phyloP scores from a whole-genome alignment of 2,888 invertebrate genomes.

The Polymixis lichenea region DNA sequence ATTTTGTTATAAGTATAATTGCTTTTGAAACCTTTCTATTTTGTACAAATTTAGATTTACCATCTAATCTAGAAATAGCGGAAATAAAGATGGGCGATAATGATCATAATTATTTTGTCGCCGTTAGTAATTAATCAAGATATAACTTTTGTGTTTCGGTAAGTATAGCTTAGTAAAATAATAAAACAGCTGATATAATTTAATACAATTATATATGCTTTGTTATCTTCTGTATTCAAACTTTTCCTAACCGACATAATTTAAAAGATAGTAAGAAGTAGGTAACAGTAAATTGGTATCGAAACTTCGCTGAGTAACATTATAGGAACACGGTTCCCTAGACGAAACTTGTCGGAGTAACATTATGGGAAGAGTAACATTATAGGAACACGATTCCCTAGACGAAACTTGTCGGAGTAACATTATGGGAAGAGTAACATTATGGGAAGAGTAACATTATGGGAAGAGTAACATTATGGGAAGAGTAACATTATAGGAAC shows the following conservation, averaged over 20 bases:
- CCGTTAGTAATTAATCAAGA: slow-evolving; percentile 23
- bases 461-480: too few species aligned
- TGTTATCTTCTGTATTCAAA: background rate
- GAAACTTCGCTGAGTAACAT: too few species aligned
- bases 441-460: too few species aligned
- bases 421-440: too few species aligned
- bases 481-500: too few species aligned
- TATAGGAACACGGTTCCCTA: too few species aligned
- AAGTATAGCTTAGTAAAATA: background rate
- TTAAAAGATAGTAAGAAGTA: too few species aligned
- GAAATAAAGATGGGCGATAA: slow-evolving; percentile 27
- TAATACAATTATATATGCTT: background rate
- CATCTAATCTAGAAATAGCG: slow-evolving; percentile 25
- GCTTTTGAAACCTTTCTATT: slow-evolving; percentile 39
- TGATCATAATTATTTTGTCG: slow-evolving; percentile 8
- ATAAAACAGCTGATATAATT: background rate
- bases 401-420: too few species aligned
- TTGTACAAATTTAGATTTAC: slow-evolving; percentile 31
- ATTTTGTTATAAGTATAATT: slow-evolving; percentile 27
- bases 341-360: too few species aligned
- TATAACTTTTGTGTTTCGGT: slow-evolving; percentile 1
- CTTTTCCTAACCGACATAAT: background rate
- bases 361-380: too few species aligned
- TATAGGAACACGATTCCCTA: too few species aligned
- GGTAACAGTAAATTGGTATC: too few species aligned